These are phyloP conservation scores for Epizoanthus rinbou DNA, from an alignment of 92 coral and sea anemone species.

Conservation along the genomic window DNA sequence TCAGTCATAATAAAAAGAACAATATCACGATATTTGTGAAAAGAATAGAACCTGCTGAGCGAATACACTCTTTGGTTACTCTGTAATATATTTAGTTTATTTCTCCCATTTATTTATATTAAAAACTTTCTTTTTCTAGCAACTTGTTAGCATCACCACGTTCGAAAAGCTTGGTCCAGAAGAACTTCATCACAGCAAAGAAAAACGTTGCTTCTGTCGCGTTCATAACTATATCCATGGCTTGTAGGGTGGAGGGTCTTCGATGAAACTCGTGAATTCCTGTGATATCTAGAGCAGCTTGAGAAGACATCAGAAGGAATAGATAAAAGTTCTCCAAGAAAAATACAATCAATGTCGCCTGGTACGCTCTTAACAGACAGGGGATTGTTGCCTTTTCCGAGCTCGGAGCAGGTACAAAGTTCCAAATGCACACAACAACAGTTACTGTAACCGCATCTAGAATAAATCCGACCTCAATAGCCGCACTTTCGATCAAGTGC, in stretches of 20 bases:
- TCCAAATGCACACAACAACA: constrained; percentile 80
- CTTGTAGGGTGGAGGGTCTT: constrained; percentile 71
- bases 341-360: constrained; percentile 64
- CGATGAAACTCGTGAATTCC: constrained; percentile 86
- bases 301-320: constrained; percentile 82
- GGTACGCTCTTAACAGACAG: constrained; percentile 57
- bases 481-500: constrained; percentile 60
- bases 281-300: constrained; percentile 86
- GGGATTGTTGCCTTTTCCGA: constrained; percentile 26
- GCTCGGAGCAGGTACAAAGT: constrained; percentile 78
- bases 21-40: no score
- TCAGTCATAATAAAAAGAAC: no score
- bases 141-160: constrained; percentile 52
- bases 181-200: constrained; percentile 84
- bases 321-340: constrained; percentile 80
- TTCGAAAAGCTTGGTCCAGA: constrained; percentile 87
- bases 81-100: no score
- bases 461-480: constrained; percentile 77
- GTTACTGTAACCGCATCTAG: constrained; percentile 67
- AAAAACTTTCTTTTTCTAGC: constrained; percentile 74
- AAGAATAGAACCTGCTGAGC: no score
- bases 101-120: background rate
- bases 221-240: constrained; percentile 76
- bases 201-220: constrained; percentile 89
- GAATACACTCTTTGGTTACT: no score